Evolutionary conservation across 2,888 invertebrate genomes (phyloP).

Genomic region (Taphrorychus bicolor): DNA sequence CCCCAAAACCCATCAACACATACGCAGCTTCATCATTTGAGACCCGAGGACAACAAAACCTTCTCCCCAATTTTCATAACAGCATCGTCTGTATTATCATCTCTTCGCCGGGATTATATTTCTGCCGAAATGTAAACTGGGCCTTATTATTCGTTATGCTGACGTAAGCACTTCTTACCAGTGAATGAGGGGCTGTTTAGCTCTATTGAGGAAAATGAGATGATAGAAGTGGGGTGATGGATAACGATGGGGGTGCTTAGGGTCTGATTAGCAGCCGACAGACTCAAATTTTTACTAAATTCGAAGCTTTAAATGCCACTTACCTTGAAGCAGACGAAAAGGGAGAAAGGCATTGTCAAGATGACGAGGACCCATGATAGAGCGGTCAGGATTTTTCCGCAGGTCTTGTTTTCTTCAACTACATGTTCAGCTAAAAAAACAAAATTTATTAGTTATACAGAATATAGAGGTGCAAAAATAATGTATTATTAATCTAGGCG

Average conservation of each 20-base stretch:
- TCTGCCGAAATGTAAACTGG: background rate
- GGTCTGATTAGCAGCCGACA: too few species aligned
- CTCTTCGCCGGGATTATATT: background rate
- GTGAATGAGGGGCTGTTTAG: background rate
- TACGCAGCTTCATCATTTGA: background rate
- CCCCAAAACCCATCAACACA: too few species aligned
- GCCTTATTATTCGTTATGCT: background rate
- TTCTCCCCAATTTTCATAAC: background rate
- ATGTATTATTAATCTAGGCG: too few species aligned
- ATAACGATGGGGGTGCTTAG: too few species aligned
- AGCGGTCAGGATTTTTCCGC: slow-evolving; percentile 82
- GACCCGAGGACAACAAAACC: background rate
- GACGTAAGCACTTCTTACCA: background rate
- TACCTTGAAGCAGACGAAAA: slow-evolving; percentile 94
- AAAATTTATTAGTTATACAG: too few species aligned
- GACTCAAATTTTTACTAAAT: too few species aligned
- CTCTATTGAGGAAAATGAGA: background rate
- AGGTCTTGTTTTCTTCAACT: slow-evolving; percentile 69
- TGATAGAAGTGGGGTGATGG: background rate
- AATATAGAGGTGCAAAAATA: too few species aligned
- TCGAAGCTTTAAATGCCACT: slow-evolving; percentile 46
- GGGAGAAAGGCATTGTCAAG: slow-evolving; percentile 89
- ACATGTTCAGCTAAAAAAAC: slow-evolving; percentile 55
- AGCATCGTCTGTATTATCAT: background rate
- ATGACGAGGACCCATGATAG: slow-evolving; percentile 85